Evolutionary conservation across 2,797 vertebrate genomes (phyloP).

Genomic region (Alectoris magna): DNA sequence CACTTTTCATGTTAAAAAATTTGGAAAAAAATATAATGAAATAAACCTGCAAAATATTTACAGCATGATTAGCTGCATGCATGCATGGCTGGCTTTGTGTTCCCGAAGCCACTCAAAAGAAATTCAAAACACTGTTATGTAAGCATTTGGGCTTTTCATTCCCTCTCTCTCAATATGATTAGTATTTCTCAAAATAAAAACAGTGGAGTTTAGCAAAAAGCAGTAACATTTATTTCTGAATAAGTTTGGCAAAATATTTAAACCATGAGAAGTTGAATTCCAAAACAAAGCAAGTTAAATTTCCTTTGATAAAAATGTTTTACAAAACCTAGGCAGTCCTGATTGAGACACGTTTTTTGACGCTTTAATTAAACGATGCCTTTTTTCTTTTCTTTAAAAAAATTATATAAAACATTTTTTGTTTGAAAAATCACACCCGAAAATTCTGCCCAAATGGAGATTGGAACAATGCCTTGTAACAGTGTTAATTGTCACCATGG

Average conservation of each 20-base stretch:
- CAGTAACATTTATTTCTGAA: neutral
- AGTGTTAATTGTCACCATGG: slow-evolving; percentile 97
- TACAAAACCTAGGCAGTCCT: slow-evolving; percentile 68
- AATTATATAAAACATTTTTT: slow-evolving; percentile 69
- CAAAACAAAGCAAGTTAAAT: slow-evolving; percentile 79
- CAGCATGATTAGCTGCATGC: slow-evolving; percentile 60
- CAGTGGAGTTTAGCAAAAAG: slow-evolving; percentile 14
- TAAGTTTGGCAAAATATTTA: slow-evolving; percentile 58
- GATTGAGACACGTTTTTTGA: slow-evolving; percentile 79
- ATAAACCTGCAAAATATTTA: slow-evolving; percentile 69
- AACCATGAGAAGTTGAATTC: slow-evolving; percentile 62
- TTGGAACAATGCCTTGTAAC: slow-evolving; percentile 94
- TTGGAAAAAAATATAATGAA: slow-evolving; percentile 16
- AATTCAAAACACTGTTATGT: slow-evolving; percentile 49
- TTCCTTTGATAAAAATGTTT: slow-evolving; percentile 70
- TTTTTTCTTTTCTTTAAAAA: neutral
- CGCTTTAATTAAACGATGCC: slow-evolving; percentile 69
- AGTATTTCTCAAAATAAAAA: neutral
- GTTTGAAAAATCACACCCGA: slow-evolving; percentile 84
- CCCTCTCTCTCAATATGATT: neutral
- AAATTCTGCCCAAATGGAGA: slow-evolving; percentile 88
- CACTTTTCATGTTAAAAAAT: slow-evolving; percentile 48
- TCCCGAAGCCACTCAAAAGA: slow-evolving; percentile 68
- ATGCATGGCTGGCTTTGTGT: slow-evolving; percentile 61
- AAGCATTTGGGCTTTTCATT: slow-evolving; percentile 53